Conservation (phyloP, 2,888 invertebrate genomes). For the Zygothrica quintamaculata region DNA sequence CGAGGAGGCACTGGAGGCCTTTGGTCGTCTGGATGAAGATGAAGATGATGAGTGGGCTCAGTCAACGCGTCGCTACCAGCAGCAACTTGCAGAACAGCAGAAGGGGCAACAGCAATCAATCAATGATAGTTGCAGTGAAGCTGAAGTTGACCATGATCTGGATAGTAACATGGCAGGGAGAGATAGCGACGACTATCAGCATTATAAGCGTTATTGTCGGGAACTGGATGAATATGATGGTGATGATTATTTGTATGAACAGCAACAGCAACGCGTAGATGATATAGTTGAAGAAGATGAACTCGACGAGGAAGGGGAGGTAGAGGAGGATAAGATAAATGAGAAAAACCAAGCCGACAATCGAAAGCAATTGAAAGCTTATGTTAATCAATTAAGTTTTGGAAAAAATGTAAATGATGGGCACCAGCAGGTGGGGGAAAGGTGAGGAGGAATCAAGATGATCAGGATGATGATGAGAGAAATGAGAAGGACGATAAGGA, state of each 20-base stretch:
- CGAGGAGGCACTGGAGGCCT: slow-evolving; percentile 76
- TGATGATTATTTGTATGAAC: slow-evolving; percentile 70
- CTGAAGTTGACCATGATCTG: slow-evolving; percentile 42
- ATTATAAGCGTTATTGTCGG: slow-evolving; percentile 71
- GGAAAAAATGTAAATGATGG: slow-evolving; percentile 26
- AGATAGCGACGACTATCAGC: slow-evolving; percentile 60
- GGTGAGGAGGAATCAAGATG: slow-evolving; percentile 13
- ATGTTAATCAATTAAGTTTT: slow-evolving; percentile 29
- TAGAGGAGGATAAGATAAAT: slow-evolving; percentile 16
- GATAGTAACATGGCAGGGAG: slow-evolving; percentile 32
- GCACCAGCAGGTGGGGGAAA: too few relatives aligned
- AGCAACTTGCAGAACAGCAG: slow-evolving; percentile 53
- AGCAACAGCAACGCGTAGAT: slow-evolving; percentile 66
- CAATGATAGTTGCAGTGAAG: slow-evolving; percentile 37
- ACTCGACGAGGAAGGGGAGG: slow-evolving; percentile 37
- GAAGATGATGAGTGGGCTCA: slow-evolving; percentile 74
- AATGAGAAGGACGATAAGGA: slow-evolving; percentile 13
- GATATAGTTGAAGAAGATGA: slow-evolving; percentile 69
- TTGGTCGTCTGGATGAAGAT: slow-evolving; percentile 72
- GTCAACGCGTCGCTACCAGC: slow-evolving; percentile 59
- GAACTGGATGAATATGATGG: slow-evolving; percentile 71
- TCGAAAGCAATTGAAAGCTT: slow-evolving; percentile 57
- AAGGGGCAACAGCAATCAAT: slow-evolving; percentile 25
- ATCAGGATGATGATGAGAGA: slow-evolving; percentile 23
- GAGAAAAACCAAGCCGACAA: slow-evolving; percentile 53